Evolutionary conservation across 2,113 vertebrate species (phyloP).

Genomic region (Melanostigma gelatinosum): DNA sequence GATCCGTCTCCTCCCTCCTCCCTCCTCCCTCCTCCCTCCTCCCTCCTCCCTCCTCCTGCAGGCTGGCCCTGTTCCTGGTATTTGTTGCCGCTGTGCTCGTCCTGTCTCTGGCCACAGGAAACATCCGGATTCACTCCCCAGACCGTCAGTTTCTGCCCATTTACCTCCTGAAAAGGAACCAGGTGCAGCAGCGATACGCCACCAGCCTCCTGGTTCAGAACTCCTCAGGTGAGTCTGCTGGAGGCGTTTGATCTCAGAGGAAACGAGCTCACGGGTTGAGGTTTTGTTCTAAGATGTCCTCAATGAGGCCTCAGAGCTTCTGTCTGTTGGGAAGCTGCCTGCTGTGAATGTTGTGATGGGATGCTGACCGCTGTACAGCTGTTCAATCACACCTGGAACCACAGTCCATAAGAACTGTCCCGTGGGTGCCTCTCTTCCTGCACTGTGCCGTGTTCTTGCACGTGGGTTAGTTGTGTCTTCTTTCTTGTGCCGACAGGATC

Average conservation of each 20-base stretch:
- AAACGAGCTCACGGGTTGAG: not conserved
- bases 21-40: conserved; percentile 4
- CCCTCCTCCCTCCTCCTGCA: conserved; percentile 64
- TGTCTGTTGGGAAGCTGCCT: not conserved
- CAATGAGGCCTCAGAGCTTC: not conserved
- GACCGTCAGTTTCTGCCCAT: conserved; percentile 88
- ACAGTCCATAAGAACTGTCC: not conserved
- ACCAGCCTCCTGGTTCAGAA: conserved; percentile 92
- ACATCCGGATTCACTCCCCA: conserved; percentile 89
- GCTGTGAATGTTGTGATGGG: conserved; percentile 28
- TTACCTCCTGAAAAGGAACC: conserved; percentile 88
- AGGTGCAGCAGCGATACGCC: conserved; percentile 85
- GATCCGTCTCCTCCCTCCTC: not conserved
- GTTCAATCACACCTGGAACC: not conserved
- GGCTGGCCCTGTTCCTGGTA: conserved; percentile 89
- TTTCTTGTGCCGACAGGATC: conserved; percentile 77
- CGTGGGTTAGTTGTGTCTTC: accelerated
- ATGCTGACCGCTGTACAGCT: not conserved
- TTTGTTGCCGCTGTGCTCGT: conserved; percentile 89
- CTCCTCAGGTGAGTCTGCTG: conserved; percentile 86
- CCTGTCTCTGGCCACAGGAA: conserved; percentile 88
- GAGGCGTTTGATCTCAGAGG: not conserved
- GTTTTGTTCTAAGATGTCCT: not conserved
- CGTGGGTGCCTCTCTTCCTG: accelerated
- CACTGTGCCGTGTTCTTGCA: not conserved